phyloP scores from a whole-genome alignment of 2,888 invertebrate species.

The Drosophila lacicola region DNA sequence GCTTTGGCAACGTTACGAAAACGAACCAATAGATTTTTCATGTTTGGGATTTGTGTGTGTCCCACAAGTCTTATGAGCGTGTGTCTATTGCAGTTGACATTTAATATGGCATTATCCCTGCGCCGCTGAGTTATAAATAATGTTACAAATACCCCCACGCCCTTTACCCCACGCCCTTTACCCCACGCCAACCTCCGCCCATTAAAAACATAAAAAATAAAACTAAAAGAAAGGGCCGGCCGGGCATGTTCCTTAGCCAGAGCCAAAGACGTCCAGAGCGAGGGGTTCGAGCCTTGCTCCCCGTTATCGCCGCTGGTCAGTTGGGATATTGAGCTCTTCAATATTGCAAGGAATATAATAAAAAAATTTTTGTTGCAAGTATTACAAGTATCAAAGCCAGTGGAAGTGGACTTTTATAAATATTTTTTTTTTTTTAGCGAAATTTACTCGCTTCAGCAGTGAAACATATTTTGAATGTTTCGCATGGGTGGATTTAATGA shows the following conservation, averaged over 20 bases:
- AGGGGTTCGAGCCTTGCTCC: conserved; percentile 32
- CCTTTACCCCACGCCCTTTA: conserved; percentile 19
- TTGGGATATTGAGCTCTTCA: conserved; percentile 3
- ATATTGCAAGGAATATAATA: conserved; percentile 2
- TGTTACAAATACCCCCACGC: conserved; percentile 47
- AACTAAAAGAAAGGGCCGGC: conserved; percentile 32
- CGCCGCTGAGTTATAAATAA: conserved; percentile 78
- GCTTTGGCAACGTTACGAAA: conserved; percentile 40
- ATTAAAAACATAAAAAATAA: conserved; percentile 70
- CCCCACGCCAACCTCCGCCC: conserved; percentile 16
- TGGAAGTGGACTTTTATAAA: conserved; percentile 12
- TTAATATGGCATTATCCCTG: conserved; percentile 78
- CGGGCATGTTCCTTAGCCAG: conserved; percentile 16
- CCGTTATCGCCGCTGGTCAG: conserved; percentile 45
- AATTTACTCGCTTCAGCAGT: conserved; percentile 33
- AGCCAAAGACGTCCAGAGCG: conserved; percentile 27
- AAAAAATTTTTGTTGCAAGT: conserved; percentile 47
- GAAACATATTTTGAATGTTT: conserved; percentile 62
- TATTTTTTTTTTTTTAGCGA: conserved; percentile 41
- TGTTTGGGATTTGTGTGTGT: conserved; percentile 77
- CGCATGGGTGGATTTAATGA: conserved; percentile 33
- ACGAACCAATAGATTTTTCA: conserved; percentile 75
- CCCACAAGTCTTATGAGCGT: conserved; percentile 68
- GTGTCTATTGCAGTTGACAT: conserved; percentile 75
- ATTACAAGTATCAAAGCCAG: conserved; percentile 27